Evolutionary conservation across 2,113 vertebrate species (phyloP).

Genomic region (Eulemur macaco): DNA sequence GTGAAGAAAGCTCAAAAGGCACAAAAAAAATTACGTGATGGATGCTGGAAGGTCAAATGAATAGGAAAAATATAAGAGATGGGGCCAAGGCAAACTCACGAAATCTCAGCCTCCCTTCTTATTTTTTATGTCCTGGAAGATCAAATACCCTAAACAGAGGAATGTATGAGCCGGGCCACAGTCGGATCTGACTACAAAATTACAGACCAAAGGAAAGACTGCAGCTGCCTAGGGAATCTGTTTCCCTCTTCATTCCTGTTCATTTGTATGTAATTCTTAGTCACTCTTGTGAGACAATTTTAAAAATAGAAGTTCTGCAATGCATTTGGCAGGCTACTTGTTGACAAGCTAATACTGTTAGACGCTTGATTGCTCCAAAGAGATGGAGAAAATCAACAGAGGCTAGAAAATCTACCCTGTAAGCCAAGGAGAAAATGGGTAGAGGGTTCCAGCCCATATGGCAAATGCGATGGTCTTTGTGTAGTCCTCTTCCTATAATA

Average conservation of each 20-base stretch:
- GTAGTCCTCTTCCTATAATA: background rate
- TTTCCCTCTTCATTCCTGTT: slow-evolving; percentile 19
- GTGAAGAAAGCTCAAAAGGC: slow-evolving; percentile 46
- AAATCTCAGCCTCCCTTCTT: background rate
- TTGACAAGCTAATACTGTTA: slow-evolving; percentile 61
- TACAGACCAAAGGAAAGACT: background rate
- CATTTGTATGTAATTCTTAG: slow-evolving; percentile 53
- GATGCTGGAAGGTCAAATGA: slow-evolving; percentile 33
- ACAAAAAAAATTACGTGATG: background rate
- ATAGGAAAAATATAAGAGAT: background rate
- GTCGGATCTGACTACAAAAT: background rate
- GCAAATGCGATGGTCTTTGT: background rate
- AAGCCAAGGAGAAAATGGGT: background rate
- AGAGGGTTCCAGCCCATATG: background rate
- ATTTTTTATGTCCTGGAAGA: background rate
- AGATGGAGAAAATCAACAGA: background rate
- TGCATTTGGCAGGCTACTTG: slow-evolving; percentile 55
- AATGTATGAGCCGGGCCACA: background rate
- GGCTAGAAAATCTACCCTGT: background rate
- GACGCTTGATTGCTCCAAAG: slow-evolving; percentile 42
- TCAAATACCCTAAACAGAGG: background rate
- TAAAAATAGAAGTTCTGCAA: slow-evolving; percentile 60
- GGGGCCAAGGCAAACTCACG: background rate
- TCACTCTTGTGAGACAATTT: slow-evolving; percentile 62
- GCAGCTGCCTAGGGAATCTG: slow-evolving; percentile 8